Evolutionary conservation across 2,888 invertebrate species (phyloP).

Genomic region (Acleris literana): DNA sequence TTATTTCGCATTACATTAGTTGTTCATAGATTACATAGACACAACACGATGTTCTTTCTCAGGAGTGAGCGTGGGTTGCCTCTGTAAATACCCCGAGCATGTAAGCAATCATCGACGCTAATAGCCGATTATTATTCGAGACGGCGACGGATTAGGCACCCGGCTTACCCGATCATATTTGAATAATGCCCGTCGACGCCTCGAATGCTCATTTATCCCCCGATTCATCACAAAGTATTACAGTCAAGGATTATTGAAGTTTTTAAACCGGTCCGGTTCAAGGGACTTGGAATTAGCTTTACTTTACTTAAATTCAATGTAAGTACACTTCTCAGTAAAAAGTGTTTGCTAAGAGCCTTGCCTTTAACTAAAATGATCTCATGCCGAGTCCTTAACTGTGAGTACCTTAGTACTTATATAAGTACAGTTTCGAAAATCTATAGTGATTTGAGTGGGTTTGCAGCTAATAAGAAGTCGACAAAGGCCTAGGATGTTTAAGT

Average conservation of each 20-base stretch:
- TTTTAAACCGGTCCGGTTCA: slow-evolving; percentile 42
- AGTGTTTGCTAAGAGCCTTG: slow-evolving; percentile 11
- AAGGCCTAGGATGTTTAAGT: too few relatives aligned
- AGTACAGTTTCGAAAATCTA: too few relatives aligned
- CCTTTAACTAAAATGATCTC: slow-evolving; percentile 2
- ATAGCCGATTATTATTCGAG: slow-evolving; percentile 48
- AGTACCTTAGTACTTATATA: too few relatives aligned
- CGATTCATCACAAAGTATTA: slow-evolving; percentile 63
- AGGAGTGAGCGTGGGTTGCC: slow-evolving; percentile 23
- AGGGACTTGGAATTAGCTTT: slow-evolving; percentile 7
- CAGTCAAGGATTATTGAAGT: slow-evolving; percentile 57
- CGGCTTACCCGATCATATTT: slow-evolving; percentile 65
- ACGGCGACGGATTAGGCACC: slow-evolving; percentile 49
- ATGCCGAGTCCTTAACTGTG: too few relatives aligned
- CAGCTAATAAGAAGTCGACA: too few relatives aligned
- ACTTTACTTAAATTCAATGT: slow-evolving; percentile 19
- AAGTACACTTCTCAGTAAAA: slow-evolving; percentile 8
- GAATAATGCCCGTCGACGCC: slow-evolving; percentile 59
- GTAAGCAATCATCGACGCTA: slow-evolving; percentile 23
- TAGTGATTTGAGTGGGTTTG: too few relatives aligned
- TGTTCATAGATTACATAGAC: too few relatives aligned
- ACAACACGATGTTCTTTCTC: slow-evolving; percentile 10
- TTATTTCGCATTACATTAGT: too few relatives aligned
- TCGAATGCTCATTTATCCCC: slow-evolving; percentile 60
- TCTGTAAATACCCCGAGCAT: slow-evolving; percentile 5